Evolutionary conservation across 2,888 invertebrate genomes (phyloP).

Genomic region (Tribolium freemani): DNA sequence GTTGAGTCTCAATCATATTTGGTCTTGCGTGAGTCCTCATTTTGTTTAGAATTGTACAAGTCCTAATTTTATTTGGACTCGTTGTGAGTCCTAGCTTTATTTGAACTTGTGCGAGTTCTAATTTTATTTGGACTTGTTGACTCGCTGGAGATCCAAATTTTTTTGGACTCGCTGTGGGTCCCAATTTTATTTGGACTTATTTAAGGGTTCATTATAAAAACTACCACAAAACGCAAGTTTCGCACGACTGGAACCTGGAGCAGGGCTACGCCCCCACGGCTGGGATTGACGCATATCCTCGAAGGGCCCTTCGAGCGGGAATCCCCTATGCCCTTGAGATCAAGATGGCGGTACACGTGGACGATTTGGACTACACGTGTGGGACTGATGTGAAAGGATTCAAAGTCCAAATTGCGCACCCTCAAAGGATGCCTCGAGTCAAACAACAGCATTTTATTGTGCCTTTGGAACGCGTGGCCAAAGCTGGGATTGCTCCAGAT

Average conservation of each 20-base stretch:
- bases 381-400: slow-evolving; percentile 44
- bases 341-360: slow-evolving; percentile 41
- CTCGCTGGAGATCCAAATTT: neutral
- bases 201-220: slow-evolving; percentile 40
- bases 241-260: slow-evolving; percentile 46
- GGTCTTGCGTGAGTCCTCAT: too few relatives aligned
- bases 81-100: too few relatives aligned
- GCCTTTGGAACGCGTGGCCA: slow-evolving; percentile 30
- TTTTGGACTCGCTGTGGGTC: too few relatives aligned
- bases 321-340: slow-evolving; percentile 43
- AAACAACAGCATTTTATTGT: slow-evolving; percentile 40
- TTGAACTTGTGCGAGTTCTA: too few relatives aligned
- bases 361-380: slow-evolving; percentile 46
- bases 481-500: slow-evolving; percentile 1
- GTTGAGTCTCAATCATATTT: too few relatives aligned
- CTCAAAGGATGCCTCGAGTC: slow-evolving; percentile 42
- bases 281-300: slow-evolving; percentile 43
- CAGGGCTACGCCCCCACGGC: slow-evolving; percentile 40
- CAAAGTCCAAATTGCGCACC: slow-evolving; percentile 46
- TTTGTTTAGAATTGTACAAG: too few relatives aligned
- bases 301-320: slow-evolving; percentile 46
- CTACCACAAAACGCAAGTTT: slow-evolving; percentile 38
- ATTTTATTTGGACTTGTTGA: neutral
- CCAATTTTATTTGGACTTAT: neutral
- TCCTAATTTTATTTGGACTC: too few relatives aligned